These are phyloP conservation scores for Neria commutata DNA, from an alignment of 2,888 invertebrate genomes.

Conservation along the genomic window DNA sequence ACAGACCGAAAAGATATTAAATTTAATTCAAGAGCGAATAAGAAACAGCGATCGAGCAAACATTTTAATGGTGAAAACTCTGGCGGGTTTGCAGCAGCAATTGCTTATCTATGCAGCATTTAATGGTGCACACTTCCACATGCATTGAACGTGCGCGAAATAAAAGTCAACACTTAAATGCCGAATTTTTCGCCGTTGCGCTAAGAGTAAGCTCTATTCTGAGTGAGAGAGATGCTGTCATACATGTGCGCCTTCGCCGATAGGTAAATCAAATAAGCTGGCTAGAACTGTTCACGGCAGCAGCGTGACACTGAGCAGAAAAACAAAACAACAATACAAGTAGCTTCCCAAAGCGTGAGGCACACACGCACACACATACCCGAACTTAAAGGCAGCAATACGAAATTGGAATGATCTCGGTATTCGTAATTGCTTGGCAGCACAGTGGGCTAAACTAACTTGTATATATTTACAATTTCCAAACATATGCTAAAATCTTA, in stretches of 20 bases:
- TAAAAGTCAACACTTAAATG: too few species aligned
- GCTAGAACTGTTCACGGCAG: not conserved
- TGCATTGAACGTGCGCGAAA: too few species aligned
- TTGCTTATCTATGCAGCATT: too few species aligned
- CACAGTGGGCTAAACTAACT: not conserved
- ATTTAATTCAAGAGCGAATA: slow-evolving; percentile 23
- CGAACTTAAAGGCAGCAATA: not conserved
- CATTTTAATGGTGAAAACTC: too few species aligned
- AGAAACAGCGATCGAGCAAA: slow-evolving; percentile 10
- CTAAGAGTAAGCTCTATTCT: too few species aligned
- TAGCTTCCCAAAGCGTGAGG: slow-evolving; percentile 5
- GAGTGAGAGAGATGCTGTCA: too few species aligned
- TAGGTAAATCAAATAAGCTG: not conserved
- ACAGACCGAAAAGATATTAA: too few species aligned
- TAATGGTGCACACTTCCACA: too few species aligned
- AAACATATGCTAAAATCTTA: too few species aligned
- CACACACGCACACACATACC: not conserved
- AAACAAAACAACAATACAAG: not conserved
- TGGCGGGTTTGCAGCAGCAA: too few species aligned
- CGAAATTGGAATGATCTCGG: slow-evolving; percentile 10
- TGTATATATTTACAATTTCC: too few species aligned
- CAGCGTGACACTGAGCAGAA: slow-evolving; percentile 14
- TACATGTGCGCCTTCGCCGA: not conserved
- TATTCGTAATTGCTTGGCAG: not conserved
- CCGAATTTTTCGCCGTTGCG: too few species aligned